These are phyloP conservation scores for Andrena minutula DNA, from an alignment of 2,888 invertebrate species.

Conservation along the genomic window DNA sequence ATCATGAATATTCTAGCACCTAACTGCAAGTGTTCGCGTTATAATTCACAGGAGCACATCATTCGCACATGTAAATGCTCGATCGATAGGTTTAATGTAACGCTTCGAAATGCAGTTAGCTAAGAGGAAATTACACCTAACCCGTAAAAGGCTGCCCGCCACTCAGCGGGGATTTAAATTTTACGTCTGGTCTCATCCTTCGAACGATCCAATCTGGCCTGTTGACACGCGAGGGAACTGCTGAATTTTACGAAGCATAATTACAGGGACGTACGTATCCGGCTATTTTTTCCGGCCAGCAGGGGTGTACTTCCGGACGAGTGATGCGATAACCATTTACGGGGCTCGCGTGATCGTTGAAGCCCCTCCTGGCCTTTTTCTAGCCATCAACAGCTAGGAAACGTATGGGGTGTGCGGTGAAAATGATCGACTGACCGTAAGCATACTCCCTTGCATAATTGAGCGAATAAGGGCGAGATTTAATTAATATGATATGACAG, in stretches of 20 bases:
- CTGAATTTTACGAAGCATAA: conserved; percentile 62
- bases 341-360: conserved; percentile 72
- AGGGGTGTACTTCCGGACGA: conserved; percentile 61
- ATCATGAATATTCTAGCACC: background rate
- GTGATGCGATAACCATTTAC: conserved; percentile 75
- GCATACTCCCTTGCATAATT: conserved; percentile 34
- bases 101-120: conserved; percentile 10
- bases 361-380: conserved; percentile 44
- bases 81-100: conserved; percentile 24
- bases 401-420: conserved; percentile 34
- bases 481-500: conserved; percentile 11
- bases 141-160: conserved; percentile 1
- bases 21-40: background rate
- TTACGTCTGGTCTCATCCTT: conserved; percentile 45
- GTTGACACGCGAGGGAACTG: conserved; percentile 31
- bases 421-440: conserved; percentile 49
- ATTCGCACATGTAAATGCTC: background rate
- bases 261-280: conserved; percentile 58
- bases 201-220: conserved; percentile 28
- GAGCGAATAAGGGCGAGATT: background rate
- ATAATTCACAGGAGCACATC: background rate
- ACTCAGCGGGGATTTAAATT: conserved; percentile 41
- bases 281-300: conserved; percentile 62
- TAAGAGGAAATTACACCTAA: conserved; percentile 18
- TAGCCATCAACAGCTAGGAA: conserved; percentile 55